phyloP scores from a whole-genome alignment of 2,113 vertebrate species.

The Heterotis niloticus region DNA sequence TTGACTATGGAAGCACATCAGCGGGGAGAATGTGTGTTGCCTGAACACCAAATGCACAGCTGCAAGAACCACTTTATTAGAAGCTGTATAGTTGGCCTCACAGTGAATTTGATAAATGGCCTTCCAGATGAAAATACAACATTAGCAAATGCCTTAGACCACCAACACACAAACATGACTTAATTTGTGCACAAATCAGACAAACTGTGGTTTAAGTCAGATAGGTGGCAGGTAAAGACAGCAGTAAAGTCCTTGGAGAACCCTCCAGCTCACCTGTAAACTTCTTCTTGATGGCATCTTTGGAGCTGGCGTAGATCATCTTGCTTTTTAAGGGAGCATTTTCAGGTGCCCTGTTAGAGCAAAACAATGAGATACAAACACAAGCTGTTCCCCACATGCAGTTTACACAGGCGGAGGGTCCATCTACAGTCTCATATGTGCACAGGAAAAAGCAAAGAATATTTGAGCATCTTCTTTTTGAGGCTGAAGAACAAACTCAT shows the following conservation, averaged over 20 bases:
- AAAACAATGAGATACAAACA: constrained; percentile 16
- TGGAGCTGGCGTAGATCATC: constrained; percentile 99
- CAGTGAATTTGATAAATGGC: not conserved
- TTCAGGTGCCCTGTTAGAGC: constrained; percentile 84
- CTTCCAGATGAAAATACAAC: not conserved
- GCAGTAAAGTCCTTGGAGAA: not conserved
- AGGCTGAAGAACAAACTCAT: not conserved
- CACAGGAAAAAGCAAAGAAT: not conserved
- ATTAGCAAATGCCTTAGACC: not conserved
- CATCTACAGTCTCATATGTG: not conserved
- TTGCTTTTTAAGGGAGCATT: constrained; percentile 95
- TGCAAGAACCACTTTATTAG: not conserved
- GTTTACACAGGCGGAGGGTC: not conserved
- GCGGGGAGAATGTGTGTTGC: not conserved
- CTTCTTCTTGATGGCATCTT: constrained; percentile 99
- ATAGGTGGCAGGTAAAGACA: not conserved
- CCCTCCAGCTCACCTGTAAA: constrained; percentile 86
- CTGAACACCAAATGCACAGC: not conserved
- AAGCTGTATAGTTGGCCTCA: not conserved
- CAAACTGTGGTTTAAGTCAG: not conserved
- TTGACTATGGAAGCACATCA: not conserved
- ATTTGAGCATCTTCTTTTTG: not conserved
- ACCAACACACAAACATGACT: not conserved
- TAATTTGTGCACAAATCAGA: not conserved
- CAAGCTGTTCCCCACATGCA: not conserved